Conservation (phyloP, 2,888 invertebrate genomes). For the Zonitis immaculata region DNA sequence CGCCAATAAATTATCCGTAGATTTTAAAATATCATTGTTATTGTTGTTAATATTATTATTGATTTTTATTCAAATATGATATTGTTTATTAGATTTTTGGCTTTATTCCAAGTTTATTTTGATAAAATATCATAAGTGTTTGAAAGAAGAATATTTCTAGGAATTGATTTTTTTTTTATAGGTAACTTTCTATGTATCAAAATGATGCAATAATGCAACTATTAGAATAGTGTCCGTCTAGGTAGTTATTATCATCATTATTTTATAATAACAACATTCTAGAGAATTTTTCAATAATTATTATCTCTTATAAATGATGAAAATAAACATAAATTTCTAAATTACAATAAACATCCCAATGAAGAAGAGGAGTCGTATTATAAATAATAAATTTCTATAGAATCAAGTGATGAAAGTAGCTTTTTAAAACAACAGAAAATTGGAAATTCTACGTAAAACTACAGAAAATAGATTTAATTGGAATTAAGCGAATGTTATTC, state of each 20-base stretch:
- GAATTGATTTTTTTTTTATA: too few relatives aligned
- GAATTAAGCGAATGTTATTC: background rate
- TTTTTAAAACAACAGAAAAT: background rate
- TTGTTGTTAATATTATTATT: too few relatives aligned
- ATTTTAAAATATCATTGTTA: too few relatives aligned
- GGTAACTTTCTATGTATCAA: too few relatives aligned
- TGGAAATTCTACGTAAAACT: background rate
- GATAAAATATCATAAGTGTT: too few relatives aligned
- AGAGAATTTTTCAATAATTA: background rate
- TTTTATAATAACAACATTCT: background rate
- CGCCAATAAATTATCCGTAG: background rate
- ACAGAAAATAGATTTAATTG: background rate
- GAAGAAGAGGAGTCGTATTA: too few relatives aligned
- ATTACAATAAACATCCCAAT: background rate
- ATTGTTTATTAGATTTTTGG: too few relatives aligned
- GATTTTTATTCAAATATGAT: too few relatives aligned
- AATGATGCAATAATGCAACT: background rate
- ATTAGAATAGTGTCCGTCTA: background rate
- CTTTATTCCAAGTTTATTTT: too few relatives aligned
- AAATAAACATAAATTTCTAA: background rate
- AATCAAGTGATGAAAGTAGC: background rate
- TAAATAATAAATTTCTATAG: background rate
- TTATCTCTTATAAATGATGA: background rate
- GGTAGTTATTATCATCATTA: background rate
- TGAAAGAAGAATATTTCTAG: too few relatives aligned